A percentile compares a stretch with the other conserved stretches of the same genome.
phyloP scores from a whole-genome alignment of 2,797 vertebrate genomes.

The Xyrichtys novacula region DNA sequence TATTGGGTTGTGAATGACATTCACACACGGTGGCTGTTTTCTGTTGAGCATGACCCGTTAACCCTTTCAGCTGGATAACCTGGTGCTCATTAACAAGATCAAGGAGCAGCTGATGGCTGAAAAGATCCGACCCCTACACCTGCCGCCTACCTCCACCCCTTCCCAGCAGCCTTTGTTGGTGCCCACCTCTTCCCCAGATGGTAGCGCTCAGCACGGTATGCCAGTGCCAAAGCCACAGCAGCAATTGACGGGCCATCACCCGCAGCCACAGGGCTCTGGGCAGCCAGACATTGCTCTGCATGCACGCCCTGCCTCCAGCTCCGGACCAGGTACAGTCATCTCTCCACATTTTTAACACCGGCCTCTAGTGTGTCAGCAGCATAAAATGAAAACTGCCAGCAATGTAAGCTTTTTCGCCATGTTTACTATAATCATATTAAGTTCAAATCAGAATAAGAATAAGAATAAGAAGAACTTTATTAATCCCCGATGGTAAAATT shows the following conservation, averaged over 20 bases:
- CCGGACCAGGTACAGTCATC: constrained; percentile 88
- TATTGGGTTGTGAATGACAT: constrained; percentile 62
- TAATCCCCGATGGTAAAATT: too few species aligned
- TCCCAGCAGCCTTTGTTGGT: constrained; percentile 95
- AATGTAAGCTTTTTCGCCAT: neutral
- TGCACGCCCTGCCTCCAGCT: constrained; percentile 92
- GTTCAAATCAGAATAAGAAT: too few species aligned
- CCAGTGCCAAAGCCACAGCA: constrained; percentile 92
- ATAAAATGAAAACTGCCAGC: neutral
- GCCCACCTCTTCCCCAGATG: constrained; percentile 88
- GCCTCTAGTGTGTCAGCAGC: neutral
- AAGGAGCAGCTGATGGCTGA: constrained; percentile 99
- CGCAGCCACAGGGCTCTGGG: constrained; percentile 90
- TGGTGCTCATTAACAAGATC: constrained; percentile 99
- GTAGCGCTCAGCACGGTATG: constrained; percentile 90
- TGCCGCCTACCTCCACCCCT: constrained; percentile 92
- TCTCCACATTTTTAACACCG: neutral
- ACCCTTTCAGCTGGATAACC: constrained; percentile 94
- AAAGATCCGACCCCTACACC: constrained; percentile 96
- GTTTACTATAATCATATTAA: constrained; percentile 3
- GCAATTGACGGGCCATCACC: constrained; percentile 88
- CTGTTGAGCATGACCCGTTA: constrained; percentile 83
- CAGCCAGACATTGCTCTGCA: constrained; percentile 95
- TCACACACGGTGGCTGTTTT: constrained; percentile 76
- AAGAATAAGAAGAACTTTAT: too few species aligned